These are phyloP conservation scores for Aporrectodea caliginosa DNA, from an alignment of 1,140 invertebrate species.

Conservation along the genomic window DNA sequence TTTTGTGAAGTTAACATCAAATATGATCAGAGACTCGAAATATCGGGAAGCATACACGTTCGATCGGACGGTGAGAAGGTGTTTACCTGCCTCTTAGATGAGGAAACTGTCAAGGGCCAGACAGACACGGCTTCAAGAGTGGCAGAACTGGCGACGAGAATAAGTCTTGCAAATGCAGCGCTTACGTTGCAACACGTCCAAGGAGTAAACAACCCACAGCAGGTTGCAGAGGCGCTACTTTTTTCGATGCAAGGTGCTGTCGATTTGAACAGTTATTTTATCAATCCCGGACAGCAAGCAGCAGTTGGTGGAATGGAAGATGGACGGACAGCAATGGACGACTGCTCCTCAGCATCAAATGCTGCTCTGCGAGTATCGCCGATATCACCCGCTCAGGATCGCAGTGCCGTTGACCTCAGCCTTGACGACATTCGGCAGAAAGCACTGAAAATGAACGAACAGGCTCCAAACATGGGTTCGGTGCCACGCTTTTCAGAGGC, in stretches of 20 bases:
- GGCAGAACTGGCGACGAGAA: constrained; percentile 1
- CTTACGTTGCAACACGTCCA: constrained; percentile 14
- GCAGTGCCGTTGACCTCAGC: not conserved
- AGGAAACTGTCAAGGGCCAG: constrained; percentile 19
- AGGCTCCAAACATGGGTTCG: not conserved
- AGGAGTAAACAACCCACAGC: not conserved
- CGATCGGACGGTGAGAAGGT: constrained; percentile 33
- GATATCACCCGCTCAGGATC: not conserved
- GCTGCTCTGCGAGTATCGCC: not conserved
- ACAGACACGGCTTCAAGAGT: not conserved
- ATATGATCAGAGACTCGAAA: constrained; percentile 31
- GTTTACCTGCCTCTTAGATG: constrained; percentile 30
- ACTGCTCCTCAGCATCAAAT: not conserved
- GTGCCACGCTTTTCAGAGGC: not conserved
- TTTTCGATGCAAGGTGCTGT: not conserved
- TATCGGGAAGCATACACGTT: constrained; percentile 31
- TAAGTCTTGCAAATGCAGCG: constrained; percentile 20
- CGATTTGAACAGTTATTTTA: constrained; percentile 6
- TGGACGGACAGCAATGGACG: not conserved
- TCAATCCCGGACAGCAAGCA: not conserved
- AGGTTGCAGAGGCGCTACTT: not conserved
- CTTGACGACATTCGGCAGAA: not conserved
- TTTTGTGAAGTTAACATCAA: constrained; percentile 32
- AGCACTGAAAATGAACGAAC: not conserved
- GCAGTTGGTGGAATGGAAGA: not conserved